phyloP scores from a whole-genome alignment of 2,888 invertebrate genomes.

The Therioaphis trifolii region DNA sequence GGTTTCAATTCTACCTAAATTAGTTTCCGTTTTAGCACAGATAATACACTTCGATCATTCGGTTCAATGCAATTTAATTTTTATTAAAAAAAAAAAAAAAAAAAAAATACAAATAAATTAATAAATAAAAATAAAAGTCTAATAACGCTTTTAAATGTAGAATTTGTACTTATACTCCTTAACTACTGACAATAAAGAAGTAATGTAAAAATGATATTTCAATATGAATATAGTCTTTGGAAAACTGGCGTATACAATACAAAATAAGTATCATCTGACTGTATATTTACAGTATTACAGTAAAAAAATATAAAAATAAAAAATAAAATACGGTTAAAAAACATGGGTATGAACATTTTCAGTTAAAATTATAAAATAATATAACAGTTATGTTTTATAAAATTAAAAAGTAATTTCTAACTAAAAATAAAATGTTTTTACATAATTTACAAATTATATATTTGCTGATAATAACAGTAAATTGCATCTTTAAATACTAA shows the following conservation, averaged over 20 bases:
- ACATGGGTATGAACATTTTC: background rate
- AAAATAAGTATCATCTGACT: background rate
- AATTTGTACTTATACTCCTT: background rate
- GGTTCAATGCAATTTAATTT: slow-evolving; percentile 28
- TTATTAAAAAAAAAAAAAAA: background rate
- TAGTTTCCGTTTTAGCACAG: slow-evolving; percentile 23
- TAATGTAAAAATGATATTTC: background rate
- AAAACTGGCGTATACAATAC: background rate
- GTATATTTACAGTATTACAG: background rate
- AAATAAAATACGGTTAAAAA: background rate
- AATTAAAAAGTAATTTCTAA: background rate
- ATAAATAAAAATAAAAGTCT: background rate
- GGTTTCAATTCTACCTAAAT: slow-evolving; percentile 26
- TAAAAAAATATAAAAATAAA: no score
- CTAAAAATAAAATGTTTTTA: no score
- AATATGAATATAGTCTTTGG: background rate
- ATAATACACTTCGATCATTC: slow-evolving; percentile 15
- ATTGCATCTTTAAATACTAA: no score
- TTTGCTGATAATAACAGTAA: no score
- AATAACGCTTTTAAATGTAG: background rate
- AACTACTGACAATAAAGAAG: background rate
- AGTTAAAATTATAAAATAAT: background rate
- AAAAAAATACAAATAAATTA: no score
- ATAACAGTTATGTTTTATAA: background rate
- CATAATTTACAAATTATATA: no score